Conservation (phyloP, 2,797 vertebrate species). For the Hippocampus kuda region DNA sequence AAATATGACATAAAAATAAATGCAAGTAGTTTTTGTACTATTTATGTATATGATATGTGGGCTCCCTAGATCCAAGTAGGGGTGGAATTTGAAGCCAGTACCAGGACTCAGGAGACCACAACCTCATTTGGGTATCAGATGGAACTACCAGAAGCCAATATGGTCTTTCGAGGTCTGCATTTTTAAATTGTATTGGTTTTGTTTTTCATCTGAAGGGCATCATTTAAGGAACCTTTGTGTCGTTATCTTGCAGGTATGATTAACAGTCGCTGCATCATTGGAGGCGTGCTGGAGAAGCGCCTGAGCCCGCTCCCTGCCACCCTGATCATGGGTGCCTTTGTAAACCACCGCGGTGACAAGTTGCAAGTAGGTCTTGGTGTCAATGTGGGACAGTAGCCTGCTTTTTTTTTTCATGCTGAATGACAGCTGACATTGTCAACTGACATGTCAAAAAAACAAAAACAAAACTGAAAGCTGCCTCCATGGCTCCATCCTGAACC, state of each 20-base stretch:
- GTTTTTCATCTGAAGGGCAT: not conserved
- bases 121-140: slow-evolving; percentile 93
- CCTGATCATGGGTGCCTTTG: slow-evolving; percentile 89
- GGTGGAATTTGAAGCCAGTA: slow-evolving; percentile 95
- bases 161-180: slow-evolving; percentile 80
- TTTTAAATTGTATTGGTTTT: not conserved
- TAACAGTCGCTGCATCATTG: slow-evolving; percentile 91
- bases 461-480: not conserved
- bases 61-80: slow-evolving; percentile 81
- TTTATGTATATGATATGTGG: slow-evolving; percentile 1
- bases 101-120: slow-evolving; percentile 87
- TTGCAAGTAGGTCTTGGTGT: slow-evolving; percentile 77
- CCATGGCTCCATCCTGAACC: not conserved
- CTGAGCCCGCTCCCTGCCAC: slow-evolving; percentile 83
- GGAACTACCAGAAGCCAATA: slow-evolving; percentile 82
- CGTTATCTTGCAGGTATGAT: slow-evolving; percentile 69
- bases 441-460: not conserved
- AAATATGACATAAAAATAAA: not conserved
- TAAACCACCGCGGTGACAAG: slow-evolving; percentile 87
- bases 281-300: slow-evolving; percentile 87
- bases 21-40: not conserved
- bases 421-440: not conserved
- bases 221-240: not conserved
- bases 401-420: slow-evolving; percentile 1
- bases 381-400: slow-evolving; percentile 58